Evolutionary conservation across 2,113 vertebrate species (phyloP).

Genomic region (Tragelaphus imberbis): DNA sequence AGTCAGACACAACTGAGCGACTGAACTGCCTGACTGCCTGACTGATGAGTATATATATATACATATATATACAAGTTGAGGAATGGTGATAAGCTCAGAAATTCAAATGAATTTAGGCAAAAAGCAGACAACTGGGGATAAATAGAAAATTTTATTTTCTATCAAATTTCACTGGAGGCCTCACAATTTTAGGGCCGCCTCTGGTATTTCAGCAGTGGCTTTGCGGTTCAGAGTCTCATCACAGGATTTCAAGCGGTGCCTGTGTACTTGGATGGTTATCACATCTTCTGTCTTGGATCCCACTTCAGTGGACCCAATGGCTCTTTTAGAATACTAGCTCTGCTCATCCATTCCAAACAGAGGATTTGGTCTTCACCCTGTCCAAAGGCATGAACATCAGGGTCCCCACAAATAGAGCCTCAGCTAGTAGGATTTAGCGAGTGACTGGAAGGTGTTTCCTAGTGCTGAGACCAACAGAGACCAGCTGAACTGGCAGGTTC

Average conservation of each 20-base stretch:
- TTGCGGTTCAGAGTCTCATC: neutral
- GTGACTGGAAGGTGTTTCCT: neutral
- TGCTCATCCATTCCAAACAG: neutral
- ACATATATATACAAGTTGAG: neutral
- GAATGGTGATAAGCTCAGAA: neutral
- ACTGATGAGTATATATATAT: no score
- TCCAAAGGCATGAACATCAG: neutral
- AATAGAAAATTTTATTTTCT: neutral
- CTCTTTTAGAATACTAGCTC: neutral
- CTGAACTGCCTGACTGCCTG: no score
- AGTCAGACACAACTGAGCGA: no score
- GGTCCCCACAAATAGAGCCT: neutral
- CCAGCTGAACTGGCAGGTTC: neutral
- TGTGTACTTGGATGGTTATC: neutral
- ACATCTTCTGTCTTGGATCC: neutral
- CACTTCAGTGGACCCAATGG: neutral
- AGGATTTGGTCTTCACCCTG: neutral
- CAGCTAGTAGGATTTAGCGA: neutral
- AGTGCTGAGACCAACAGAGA: neutral
- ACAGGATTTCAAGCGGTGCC: neutral
- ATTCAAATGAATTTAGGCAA: neutral
- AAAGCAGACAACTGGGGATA: neutral
- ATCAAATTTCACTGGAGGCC: neutral
- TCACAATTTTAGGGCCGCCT: neutral
- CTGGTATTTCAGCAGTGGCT: neutral